Conservation (phyloP, 2,797 vertebrate genomes). For the Sitta carolinensis region DNA sequence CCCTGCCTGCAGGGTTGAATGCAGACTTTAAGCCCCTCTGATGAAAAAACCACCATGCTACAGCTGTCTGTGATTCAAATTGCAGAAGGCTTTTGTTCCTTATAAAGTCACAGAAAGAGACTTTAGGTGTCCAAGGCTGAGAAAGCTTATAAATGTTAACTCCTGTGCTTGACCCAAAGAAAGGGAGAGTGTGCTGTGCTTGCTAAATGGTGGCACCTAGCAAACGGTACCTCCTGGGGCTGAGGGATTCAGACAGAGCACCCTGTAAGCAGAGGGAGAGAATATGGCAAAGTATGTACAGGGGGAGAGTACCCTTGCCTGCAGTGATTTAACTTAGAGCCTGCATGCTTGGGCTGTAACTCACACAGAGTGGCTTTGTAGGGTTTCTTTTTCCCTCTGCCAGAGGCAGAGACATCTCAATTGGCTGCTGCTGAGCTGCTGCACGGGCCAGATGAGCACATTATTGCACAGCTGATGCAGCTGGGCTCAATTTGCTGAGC, state of each 20-base stretch:
- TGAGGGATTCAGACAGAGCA: background rate
- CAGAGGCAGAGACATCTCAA: background rate
- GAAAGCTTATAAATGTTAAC: background rate
- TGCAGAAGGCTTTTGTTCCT: background rate
- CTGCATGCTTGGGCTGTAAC: background rate
- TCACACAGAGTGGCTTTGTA: background rate
- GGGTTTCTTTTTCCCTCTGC: background rate
- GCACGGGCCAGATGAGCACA: background rate
- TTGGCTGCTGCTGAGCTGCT: background rate
- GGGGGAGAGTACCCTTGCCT: background rate
- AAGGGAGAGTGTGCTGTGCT: background rate
- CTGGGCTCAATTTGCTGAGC: background rate
- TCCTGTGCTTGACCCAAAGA: background rate
- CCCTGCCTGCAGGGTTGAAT: background rate
- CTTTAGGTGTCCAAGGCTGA: background rate
- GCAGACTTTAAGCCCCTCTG: background rate
- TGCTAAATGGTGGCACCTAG: background rate
- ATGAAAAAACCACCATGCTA: rapidly evolving
- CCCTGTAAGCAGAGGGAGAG: background rate
- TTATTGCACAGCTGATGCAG: background rate
- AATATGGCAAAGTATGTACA: rapidly evolving
- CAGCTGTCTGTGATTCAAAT: background rate
- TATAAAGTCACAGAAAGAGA: background rate
- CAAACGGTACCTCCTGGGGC: background rate
- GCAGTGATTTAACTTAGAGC: background rate